These are phyloP conservation scores for Forbesichthys papilliferus DNA, from an alignment of 2,113 vertebrate genomes.

Conservation along the genomic window DNA sequence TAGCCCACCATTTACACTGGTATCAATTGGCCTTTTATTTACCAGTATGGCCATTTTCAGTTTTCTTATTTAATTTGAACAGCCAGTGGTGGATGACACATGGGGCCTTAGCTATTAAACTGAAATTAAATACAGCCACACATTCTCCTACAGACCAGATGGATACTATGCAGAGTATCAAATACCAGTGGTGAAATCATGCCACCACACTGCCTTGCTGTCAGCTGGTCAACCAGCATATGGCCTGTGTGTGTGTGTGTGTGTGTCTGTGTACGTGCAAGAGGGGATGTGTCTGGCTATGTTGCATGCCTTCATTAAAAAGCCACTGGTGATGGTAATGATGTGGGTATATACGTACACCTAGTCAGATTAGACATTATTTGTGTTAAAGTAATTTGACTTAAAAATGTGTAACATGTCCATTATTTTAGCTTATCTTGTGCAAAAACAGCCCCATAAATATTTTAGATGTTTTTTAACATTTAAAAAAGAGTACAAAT, in stretches of 20 bases:
- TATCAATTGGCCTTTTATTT: too few relatives aligned
- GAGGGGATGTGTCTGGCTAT: background rate
- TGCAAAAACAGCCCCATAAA: too few relatives aligned
- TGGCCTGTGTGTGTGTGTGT: constrained; percentile 15
- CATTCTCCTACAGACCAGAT: constrained; percentile 1
- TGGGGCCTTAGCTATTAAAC: background rate
- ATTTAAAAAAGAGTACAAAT: too few relatives aligned
- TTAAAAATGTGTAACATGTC: too few relatives aligned
- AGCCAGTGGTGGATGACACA: background rate
- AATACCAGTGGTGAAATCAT: constrained; percentile 6
- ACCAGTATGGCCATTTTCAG: background rate
- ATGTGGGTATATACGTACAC: constrained; percentile 22
- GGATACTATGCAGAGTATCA: background rate
- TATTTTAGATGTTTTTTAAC: too few relatives aligned
- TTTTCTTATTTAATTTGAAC: background rate
- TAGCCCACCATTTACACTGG: background rate
- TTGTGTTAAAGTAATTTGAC: too few relatives aligned
- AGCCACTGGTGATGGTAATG: background rate
- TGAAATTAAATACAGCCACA: constrained; percentile 2
- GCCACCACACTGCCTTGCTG: constrained; percentile 13
- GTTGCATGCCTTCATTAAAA: constrained; percentile 22
- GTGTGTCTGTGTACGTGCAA: constrained; percentile 3
- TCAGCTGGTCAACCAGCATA: constrained; percentile 26
- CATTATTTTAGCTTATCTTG: too few relatives aligned
- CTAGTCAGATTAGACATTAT: background rate